Evolutionary conservation across 2,113 vertebrate species (phyloP), one percentile per base, ranked within the genome.

Genomic region (Odocoileus hemionus): DNA sequence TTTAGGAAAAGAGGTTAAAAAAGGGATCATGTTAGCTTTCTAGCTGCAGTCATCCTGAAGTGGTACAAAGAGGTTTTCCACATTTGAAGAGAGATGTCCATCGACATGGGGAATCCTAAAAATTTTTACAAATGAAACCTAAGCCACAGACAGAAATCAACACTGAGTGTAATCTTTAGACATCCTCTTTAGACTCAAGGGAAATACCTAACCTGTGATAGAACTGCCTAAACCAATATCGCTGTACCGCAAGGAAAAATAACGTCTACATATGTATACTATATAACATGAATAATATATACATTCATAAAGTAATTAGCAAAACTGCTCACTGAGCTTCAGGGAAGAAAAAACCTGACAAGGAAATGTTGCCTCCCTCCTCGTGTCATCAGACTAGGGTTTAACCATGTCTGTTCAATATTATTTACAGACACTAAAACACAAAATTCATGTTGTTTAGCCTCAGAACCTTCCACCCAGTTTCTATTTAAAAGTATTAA

Each of bases 391-490:
- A 74, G 45, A 79, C 93, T 30, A 57, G 36, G 80, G 90, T 95
- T 86, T 97, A 30, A 58, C 39, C 11, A 91, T 82, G 93, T 98
- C 98, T 98, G 96, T 92, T 99, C 98, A 98, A 2, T 98, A 96
- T 98, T 98, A 98, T 98, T 98, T 98, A 95, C 94, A 55, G 86
- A 50, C 96, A 98, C 97, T 98, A 97, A 95, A 98, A 97, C 96
- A 97, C 92, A 85, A 83, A 98, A 97, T 92, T 97, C 92, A 84
- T 96, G 94, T 98, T 97, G 89, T 97, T 98, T 98, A 97, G 86
- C 96, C 84, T 70, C 54, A 30, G 89, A 93, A 92, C 95, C 93
- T 97, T 97, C 98, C 98, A 96, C 86, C 1, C 54, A 61, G 92
- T 89, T 95, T 93, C 96, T 98, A 86, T 97, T 98, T 98, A 50